Conservation (phyloP, 1,140 invertebrate species). For the Paramacrobiotus metropolitanus region DNA sequence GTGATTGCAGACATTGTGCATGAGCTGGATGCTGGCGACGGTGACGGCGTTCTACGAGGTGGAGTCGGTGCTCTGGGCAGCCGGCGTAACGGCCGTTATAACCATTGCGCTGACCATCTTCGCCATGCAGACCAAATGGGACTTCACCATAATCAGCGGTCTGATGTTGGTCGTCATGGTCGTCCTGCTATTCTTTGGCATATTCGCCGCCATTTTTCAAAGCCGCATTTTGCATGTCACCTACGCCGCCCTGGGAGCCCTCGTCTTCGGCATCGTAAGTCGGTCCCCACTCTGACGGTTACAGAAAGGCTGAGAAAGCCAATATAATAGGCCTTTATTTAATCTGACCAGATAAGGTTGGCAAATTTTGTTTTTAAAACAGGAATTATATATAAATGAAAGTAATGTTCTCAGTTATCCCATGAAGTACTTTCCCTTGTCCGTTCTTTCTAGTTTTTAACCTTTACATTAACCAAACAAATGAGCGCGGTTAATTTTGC, state of each 20-base stretch:
- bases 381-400: no score
- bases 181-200: constrained; percentile 54
- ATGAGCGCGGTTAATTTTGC: no score
- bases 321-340: constrained; percentile 5
- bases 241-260: constrained; percentile 53
- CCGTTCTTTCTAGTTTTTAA: no score
- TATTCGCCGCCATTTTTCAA: constrained; percentile 47
- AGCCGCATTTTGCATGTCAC: constrained; percentile 34
- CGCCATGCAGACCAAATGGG: constrained; percentile 67
- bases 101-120: constrained; percentile 63
- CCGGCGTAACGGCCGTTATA: constrained; percentile 51
- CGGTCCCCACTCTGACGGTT: no score
- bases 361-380: no score
- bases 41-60: constrained; percentile 16
- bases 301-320: no score
- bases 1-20: constrained; percentile 23
- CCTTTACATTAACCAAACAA: no score
- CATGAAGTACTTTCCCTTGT: no score
- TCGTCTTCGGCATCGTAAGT: constrained; percentile 42
- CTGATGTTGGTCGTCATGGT: constrained; percentile 48
- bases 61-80: constrained; percentile 43
- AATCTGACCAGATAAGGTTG: no score
- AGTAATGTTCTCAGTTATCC: no score
- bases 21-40: constrained; percentile 15
- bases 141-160: constrained; percentile 35